Evolutionary conservation across 1,140 invertebrate genomes (phyloP), one percentile per base, ranked within the genome.

Genomic region (Atopsyche davidsoni): DNA sequence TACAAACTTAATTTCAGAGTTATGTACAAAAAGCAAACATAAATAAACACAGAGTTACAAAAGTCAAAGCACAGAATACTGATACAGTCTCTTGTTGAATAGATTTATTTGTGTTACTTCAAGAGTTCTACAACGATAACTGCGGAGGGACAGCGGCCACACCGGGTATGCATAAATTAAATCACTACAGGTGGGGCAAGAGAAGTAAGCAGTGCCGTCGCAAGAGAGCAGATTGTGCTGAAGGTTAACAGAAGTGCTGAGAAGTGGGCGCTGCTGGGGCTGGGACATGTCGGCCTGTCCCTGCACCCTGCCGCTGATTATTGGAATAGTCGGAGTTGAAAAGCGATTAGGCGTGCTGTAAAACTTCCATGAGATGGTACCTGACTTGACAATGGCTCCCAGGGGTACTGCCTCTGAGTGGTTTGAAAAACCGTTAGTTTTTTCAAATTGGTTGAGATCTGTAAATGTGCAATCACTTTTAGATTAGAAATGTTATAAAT

Each of bases 331-430:
- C 23, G 32, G 25, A 22, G 36, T n/a, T 25, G 31, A 13, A 36
- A 19, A 18, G 35, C 14, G 2, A 38, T 44, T 44, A 21, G 43
- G 43, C 35, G 35, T 38, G 13, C 35, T 31, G 28, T 22, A 46
- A 25, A 39, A 31, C n/a, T 46, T 24, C 51, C 51, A 53, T 10
- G 45, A 4, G 10, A 42, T 16, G 39, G 51, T 53, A 53, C 51
- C 51, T 53, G 44, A 39, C 3, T 10, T 40, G 4, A 43, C 40
- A 13, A 52, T 21, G 13, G 51, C 36, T 19, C 36, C 22, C 11
- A 53, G 28, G 4, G 51, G 51, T 6, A 53, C 45, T 3, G 44
- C 28, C 28, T 53, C 45, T 22, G 39, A 11, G 2, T 14, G 18
- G 19, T 47, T 24, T 3, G 23, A 16, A 17, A 22, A 43, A 18